Percentiles rank a stretch among this genome's conserved stretches.
Evolutionary conservation across 2,797 vertebrate species (phyloP).

Genomic region (Harpagifer antarcticus): DNA sequence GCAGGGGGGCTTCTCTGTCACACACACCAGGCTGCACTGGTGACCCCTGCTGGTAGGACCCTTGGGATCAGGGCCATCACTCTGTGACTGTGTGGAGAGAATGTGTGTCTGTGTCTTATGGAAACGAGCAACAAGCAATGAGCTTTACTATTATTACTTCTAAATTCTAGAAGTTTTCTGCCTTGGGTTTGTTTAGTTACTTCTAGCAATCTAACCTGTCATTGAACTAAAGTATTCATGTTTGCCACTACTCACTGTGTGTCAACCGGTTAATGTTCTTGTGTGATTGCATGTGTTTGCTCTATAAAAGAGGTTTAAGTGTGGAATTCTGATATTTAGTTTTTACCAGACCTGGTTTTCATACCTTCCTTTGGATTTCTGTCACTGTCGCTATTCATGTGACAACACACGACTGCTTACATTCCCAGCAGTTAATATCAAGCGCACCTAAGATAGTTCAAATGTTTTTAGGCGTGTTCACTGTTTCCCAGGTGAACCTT

Average conservation of each 20-base stretch:
- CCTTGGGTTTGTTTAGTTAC: background rate
- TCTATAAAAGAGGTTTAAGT: background rate
- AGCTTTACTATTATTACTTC: background rate
- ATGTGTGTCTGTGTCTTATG: background rate
- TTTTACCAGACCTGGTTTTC: background rate
- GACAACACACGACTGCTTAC: background rate
- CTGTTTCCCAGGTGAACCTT: slow-evolving; percentile 19
- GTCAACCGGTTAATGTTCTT: background rate
- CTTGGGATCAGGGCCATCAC: background rate
- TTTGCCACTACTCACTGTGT: background rate
- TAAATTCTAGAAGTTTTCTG: background rate
- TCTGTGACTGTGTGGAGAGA: background rate
- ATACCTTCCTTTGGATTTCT: background rate
- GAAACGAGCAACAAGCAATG: background rate
- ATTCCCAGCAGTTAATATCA: background rate
- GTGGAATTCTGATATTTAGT: slow-evolving; percentile 10
- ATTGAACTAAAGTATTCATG: background rate
- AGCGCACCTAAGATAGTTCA: background rate
- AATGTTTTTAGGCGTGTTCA: background rate
- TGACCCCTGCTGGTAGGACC: background rate
- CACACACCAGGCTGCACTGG: background rate
- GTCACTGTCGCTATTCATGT: background rate
- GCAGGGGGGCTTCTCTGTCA: background rate
- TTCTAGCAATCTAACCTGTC: slow-evolving; percentile 12
- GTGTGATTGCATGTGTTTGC: slow-evolving; percentile 30